Evolutionary conservation across 1,140 invertebrate species (phyloP).

Genomic region (Magallana gigas): DNA sequence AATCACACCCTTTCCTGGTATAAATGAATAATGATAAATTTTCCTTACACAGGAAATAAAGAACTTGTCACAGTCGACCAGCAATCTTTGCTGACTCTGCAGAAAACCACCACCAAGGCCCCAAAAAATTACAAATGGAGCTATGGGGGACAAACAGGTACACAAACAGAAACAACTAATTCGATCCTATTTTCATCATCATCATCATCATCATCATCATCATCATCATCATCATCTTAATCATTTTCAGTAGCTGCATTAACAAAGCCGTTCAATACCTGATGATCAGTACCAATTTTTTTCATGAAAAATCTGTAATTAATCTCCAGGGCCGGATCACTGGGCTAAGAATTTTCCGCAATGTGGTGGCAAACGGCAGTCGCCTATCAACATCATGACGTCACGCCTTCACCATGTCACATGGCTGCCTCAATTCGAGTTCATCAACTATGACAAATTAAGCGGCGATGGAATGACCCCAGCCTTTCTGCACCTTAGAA

Average conservation of each 20-base stretch:
- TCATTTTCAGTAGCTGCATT: not conserved
- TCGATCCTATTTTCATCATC: not conserved
- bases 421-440: slow-evolving; percentile 44
- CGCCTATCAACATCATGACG: slow-evolving; percentile 55
- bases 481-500: slow-evolving; percentile 41
- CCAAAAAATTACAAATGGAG: not conserved
- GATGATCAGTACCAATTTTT: not conserved
- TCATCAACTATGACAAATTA: slow-evolving; percentile 45
- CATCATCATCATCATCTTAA: not conserved
- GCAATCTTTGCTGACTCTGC: not conserved
- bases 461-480: slow-evolving; percentile 20
- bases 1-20: too few relatives aligned
- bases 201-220: not conserved
- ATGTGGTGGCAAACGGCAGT: slow-evolving; percentile 54
- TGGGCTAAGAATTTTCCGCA: slow-evolving; percentile 48
- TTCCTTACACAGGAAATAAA: not conserved
- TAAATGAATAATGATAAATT: too few relatives aligned
- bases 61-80: not conserved
- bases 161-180: too few relatives aligned
- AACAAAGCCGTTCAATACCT: not conserved
- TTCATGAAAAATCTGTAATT: not conserved
- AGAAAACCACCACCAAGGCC: not conserved
- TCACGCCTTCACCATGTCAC: slow-evolving; percentile 39
- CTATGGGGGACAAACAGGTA: not conserved
- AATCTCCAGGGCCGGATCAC: slow-evolving; percentile 41